Evolutionary conservation across 2,888 invertebrate species (phyloP).

Genomic region (Danaus chrysippus): DNA sequence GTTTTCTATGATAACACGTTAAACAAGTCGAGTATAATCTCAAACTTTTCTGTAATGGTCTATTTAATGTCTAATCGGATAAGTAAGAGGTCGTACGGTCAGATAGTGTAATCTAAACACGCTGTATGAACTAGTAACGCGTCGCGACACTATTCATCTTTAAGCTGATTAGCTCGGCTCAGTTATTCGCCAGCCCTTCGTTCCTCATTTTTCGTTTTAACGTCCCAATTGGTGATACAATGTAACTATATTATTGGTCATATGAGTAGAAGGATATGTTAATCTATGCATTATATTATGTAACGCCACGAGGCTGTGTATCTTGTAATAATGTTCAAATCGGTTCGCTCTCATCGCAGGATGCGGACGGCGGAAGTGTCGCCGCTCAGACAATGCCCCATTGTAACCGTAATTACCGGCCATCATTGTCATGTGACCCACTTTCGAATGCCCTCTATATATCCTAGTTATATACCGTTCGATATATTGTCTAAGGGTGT

Average conservation of each 20-base stretch:
- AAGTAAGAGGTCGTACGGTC: neutral
- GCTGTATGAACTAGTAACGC: constrained; percentile 14
- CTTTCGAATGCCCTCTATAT: constrained; percentile 34
- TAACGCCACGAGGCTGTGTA: neutral
- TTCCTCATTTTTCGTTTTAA: constrained; percentile 20
- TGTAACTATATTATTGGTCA: no score
- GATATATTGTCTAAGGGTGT: constrained; percentile 24
- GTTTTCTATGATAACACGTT: no score
- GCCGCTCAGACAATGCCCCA: constrained; percentile 61
- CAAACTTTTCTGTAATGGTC: neutral
- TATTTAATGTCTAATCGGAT: neutral
- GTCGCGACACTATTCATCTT: constrained; percentile 18
- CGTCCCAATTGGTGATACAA: constrained; percentile 9
- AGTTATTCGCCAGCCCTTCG: constrained; percentile 28
- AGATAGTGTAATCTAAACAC: constrained; percentile 7
- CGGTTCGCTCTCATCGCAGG: constrained; percentile 41
- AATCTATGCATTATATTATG: no score
- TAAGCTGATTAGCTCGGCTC: constrained; percentile 28
- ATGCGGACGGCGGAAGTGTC: constrained; percentile 57
- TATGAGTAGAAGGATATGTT: neutral
- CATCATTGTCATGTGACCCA: constrained; percentile 49
- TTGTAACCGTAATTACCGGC: constrained; percentile 63
- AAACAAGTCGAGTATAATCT: no score
- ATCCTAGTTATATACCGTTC: constrained; percentile 25
- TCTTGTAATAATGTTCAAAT: neutral